A percentile compares a stretch with the other conserved stretches of the same genome.
These are phyloP conservation scores for Eira barbara DNA, from an alignment of 2,113 vertebrate species.

Conservation along the genomic window DNA sequence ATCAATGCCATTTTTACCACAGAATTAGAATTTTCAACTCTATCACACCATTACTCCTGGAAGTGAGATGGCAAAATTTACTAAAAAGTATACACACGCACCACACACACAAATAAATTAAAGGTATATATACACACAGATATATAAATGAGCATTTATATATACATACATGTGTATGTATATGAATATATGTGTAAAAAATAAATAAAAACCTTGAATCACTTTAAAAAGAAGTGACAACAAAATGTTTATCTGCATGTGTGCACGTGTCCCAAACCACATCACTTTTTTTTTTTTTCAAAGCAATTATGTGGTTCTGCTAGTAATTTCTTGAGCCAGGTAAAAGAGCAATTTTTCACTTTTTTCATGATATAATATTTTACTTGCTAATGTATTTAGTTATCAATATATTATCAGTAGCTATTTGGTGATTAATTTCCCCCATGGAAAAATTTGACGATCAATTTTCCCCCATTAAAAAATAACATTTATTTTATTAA, in stretches of 20 bases:
- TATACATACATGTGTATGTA: not conserved
- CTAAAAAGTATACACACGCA: not conserved
- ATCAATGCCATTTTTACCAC: not conserved
- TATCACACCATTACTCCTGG: not conserved
- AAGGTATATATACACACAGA: not conserved
- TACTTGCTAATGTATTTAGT: not conserved
- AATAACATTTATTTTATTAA: not conserved
- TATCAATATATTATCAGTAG: not conserved
- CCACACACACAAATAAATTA: not conserved
- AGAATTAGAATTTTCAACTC: not conserved
- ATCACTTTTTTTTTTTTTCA: not conserved
- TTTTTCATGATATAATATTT: not conserved
- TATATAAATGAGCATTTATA: not conserved
- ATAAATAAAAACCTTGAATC: not conserved
- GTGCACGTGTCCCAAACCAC: not conserved
- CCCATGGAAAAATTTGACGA: not conserved
- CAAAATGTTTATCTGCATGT: not conserved
- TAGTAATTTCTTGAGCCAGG: not conserved
- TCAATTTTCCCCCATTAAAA: not conserved
- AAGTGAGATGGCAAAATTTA: not conserved
- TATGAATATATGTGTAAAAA: not conserved
- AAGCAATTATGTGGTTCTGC: not conserved
- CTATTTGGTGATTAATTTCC: not conserved
- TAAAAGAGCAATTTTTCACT: not conserved
- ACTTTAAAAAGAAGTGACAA: not conserved